Evolutionary conservation across 2,888 invertebrate genomes (phyloP).

Genomic region (Meliscaeva auricollis): DNA sequence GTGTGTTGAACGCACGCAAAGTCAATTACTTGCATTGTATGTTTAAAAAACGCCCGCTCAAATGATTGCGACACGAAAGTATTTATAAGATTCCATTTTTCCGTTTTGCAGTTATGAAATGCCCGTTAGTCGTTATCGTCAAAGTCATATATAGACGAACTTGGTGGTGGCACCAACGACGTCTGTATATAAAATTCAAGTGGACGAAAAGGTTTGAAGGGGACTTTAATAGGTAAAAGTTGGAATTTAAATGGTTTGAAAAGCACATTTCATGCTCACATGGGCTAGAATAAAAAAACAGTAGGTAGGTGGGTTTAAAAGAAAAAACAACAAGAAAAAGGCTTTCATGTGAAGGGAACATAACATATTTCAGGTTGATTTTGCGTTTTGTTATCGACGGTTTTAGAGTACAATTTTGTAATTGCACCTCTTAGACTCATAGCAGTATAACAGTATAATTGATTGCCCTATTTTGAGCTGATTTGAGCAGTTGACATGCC

Average conservation of each 20-base stretch:
- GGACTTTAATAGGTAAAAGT: slow-evolving; percentile 13
- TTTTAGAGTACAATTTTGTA: slow-evolving; percentile 75
- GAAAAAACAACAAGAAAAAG: slow-evolving; percentile 35
- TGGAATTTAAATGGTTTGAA: slow-evolving; percentile 29
- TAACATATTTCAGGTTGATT: slow-evolving; percentile 70
- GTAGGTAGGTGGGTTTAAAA: too few relatives aligned
- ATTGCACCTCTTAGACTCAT: slow-evolving; percentile 74
- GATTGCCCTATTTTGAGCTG: slow-evolving; percentile 76
- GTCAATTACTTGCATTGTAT: slow-evolving; percentile 76
- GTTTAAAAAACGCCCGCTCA: slow-evolving; percentile 74
- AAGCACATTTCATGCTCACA: slow-evolving; percentile 28
- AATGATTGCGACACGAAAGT: slow-evolving; percentile 74
- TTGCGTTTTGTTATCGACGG: slow-evolving; percentile 73
- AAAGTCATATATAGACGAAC: not conserved
- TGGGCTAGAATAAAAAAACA: not conserved
- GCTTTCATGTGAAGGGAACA: slow-evolving; percentile 62
- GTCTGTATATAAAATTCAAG: slow-evolving; percentile 17
- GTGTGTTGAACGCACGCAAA: slow-evolving; percentile 76
- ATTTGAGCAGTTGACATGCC: slow-evolving; percentile 73
- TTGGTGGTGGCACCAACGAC: too few relatives aligned
- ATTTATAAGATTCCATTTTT: slow-evolving; percentile 74
- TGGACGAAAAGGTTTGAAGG: not conserved
- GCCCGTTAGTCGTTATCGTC: slow-evolving; percentile 66
- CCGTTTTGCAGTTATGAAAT: slow-evolving; percentile 76
- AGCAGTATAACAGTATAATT: slow-evolving; percentile 72